A percentile compares a stretch with the other conserved stretches of the same genome.
phyloP scores from a whole-genome alignment of 30 jellyfish, hydroid and myxozoan genomes.

The Mastigias papua region DNA sequence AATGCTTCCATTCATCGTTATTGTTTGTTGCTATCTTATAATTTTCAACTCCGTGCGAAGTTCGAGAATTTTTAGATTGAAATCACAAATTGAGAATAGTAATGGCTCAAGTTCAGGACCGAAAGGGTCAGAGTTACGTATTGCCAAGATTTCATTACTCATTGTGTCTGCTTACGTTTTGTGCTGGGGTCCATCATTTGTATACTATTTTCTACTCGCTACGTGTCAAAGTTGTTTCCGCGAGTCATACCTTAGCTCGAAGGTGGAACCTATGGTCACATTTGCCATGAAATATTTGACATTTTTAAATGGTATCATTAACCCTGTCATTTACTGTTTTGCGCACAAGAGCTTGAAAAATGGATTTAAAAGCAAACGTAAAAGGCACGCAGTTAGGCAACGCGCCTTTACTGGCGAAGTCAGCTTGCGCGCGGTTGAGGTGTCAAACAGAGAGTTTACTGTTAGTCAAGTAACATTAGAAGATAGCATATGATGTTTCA shows the following conservation, averaged over 20 bases:
- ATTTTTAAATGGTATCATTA: constrained; percentile 84
- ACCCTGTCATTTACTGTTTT: constrained; percentile 84
- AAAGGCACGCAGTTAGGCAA: not conserved
- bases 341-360: not conserved
- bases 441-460: not conserved
- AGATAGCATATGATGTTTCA: not conserved
- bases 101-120: not conserved
- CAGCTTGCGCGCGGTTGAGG: not conserved
- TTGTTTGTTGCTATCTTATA: constrained; percentile 42
- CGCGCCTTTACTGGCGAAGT: not conserved
- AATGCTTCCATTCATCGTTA: constrained; percentile 73
- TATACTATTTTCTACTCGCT: constrained; percentile 70
- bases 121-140: constrained; percentile 21
- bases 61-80: constrained; percentile 6
- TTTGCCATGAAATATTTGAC: constrained; percentile 82
- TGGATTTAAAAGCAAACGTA: not conserved
- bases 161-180: constrained; percentile 66
- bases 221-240: constrained; percentile 77
- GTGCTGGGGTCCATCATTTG: constrained; percentile 97
- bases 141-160: constrained; percentile 70
- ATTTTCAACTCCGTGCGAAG: constrained; percentile 66
- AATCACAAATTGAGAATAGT: not conserved
- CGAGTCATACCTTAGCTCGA: constrained; percentile 53
- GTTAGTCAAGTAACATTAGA: not conserved
- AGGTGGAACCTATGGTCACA: constrained; percentile 63